These are phyloP conservation scores for Drosophila navojoa DNA, from an alignment of 1,140 invertebrate genomes.

Conservation along the genomic window DNA sequence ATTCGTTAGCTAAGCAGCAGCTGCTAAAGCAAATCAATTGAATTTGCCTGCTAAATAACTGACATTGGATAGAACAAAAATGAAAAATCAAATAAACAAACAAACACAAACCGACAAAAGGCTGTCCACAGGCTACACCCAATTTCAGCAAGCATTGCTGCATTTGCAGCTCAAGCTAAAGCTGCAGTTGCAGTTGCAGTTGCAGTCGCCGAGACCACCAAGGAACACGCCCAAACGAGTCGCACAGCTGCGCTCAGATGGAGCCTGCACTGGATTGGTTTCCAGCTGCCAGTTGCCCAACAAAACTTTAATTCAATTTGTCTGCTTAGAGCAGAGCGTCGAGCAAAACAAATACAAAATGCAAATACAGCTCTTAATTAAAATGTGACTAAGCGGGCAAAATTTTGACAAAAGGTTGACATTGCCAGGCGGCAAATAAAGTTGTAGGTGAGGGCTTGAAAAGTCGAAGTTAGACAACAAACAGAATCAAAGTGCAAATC, in stretches of 20 bases:
- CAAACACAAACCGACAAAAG: conserved; percentile 13
- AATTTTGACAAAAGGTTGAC: conserved; percentile 8
- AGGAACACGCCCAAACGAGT: conserved; percentile 78
- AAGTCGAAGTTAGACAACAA: background rate
- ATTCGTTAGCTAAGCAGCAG: background rate
- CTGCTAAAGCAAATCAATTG: too few species aligned
- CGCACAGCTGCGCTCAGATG: conserved; percentile 66
- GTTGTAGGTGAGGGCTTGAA: background rate
- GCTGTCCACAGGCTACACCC: conserved; percentile 49
- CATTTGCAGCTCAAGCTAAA: conserved; percentile 8
- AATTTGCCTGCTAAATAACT: conserved; percentile 33
- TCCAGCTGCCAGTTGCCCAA: conserved; percentile 20
- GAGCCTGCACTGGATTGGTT: conserved; percentile 43
- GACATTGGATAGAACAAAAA: conserved; percentile 55
- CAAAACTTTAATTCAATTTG: conserved; percentile 70
- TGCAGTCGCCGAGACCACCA: conserved; percentile 41
- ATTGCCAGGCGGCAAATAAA: conserved; percentile 5
- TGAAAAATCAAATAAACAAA: too few species aligned
- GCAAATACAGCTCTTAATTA: conserved; percentile 51
- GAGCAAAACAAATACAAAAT: conserved; percentile 34
- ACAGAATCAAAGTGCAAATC: background rate
- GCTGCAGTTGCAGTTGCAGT: background rate
- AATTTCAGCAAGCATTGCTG: conserved; percentile 69
- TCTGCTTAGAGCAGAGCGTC: conserved; percentile 38
- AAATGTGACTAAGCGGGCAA: conserved; percentile 30